Conservation (phyloP, 23 tunicate genomes). For the Styela plicata region DNA sequence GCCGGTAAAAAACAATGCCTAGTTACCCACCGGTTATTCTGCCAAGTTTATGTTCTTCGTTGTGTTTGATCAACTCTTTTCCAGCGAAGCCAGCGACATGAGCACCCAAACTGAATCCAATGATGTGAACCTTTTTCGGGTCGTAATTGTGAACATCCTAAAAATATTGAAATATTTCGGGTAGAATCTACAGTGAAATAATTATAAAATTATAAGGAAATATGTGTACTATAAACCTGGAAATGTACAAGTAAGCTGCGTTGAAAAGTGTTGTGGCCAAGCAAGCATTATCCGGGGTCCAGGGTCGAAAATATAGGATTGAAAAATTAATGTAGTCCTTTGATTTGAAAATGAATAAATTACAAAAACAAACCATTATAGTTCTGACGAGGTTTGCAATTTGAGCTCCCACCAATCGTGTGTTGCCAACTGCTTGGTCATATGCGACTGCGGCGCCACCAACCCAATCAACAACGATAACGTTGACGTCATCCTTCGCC, state of each 20-base stretch:
- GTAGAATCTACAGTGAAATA: neutral
- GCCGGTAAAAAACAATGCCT: too few species aligned
- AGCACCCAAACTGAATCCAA: conserved; percentile 96
- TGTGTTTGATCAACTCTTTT: conserved; percentile 45
- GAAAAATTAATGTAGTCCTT: neutral
- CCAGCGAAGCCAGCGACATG: conserved; percentile 97
- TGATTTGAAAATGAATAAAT: neutral
- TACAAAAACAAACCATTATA: conserved; percentile 51
- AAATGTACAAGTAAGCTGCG: too few species aligned
- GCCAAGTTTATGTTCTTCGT: conserved; percentile 39
- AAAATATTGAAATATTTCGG: neutral
- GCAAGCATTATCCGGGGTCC: neutral
- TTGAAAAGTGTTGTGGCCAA: too few species aligned
- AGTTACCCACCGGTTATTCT: conserved; percentile 78
- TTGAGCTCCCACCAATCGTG: conserved; percentile 81
- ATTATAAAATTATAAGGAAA: neutral
- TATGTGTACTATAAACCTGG: too few species aligned
- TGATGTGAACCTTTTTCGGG: conserved; percentile 67
- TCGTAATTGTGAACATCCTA: conserved; percentile 45
- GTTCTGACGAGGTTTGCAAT: conserved; percentile 55
- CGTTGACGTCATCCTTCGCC: conserved; percentile 82
- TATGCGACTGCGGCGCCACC: conserved; percentile 71
- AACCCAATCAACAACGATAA: conserved; percentile 77
- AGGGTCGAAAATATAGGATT: neutral
- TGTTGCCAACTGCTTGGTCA: conserved; percentile 81